Conservation (phyloP, 2,797 vertebrate genomes). For the Spatula versicolor region DNA sequence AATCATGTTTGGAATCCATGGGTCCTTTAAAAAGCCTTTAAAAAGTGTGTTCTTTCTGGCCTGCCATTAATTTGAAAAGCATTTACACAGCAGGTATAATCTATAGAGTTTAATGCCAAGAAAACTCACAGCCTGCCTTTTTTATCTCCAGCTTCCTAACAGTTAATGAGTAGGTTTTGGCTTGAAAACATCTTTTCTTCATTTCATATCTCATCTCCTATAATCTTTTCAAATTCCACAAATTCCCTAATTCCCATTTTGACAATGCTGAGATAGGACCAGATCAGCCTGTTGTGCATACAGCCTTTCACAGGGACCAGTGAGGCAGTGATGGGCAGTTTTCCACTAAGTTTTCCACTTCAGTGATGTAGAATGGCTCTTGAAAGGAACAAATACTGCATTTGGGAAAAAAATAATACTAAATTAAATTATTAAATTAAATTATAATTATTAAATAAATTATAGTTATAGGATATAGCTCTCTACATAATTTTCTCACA, state of each 20-base stretch:
- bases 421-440: too few relatives aligned
- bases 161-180: background rate
- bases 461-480: constrained; percentile 12
- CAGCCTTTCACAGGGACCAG: background rate
- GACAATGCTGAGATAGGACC: rapidly evolving
- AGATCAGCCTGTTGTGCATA: background rate
- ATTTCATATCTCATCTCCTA: background rate
- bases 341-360: background rate
- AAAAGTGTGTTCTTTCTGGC: background rate
- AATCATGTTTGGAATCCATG: background rate
- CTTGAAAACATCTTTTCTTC: background rate
- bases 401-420: background rate
- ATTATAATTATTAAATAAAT: too few relatives aligned
- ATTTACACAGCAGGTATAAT: background rate
- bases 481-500: constrained; percentile 50
- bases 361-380: background rate
- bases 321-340: background rate
- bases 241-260: background rate
- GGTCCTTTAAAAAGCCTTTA: background rate
- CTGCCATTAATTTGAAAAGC: background rate
- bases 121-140: background rate
- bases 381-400: background rate
- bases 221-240: background rate
- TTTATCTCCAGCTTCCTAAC: background rate
- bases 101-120: background rate